These are phyloP conservation scores for Spizaetus ornatus DNA, from an alignment of 2,113 vertebrate genomes.

Conservation along the genomic window DNA sequence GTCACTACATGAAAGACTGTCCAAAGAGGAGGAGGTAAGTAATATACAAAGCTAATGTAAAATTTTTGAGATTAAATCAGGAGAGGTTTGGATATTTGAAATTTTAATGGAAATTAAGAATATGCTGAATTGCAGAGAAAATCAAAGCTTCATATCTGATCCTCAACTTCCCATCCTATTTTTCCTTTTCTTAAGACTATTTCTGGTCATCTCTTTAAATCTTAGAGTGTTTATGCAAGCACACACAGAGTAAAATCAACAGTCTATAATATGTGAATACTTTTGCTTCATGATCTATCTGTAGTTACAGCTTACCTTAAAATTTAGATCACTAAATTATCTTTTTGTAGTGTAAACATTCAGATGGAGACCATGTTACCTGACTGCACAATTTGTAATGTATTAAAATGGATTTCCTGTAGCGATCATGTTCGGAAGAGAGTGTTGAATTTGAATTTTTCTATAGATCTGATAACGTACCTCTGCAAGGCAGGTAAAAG, in stretches of 20 bases:
- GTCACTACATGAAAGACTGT: conserved; percentile 99
- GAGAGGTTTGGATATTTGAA: background rate
- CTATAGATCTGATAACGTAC: background rate
- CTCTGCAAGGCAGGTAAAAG: background rate
- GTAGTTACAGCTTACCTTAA: background rate
- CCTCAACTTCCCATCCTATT: background rate
- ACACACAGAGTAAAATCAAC: background rate
- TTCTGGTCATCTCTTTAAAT: background rate
- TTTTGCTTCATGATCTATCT: background rate
- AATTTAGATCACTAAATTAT: background rate
- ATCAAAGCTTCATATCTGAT: background rate
- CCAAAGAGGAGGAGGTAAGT: conserved; percentile 93
- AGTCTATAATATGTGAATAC: background rate
- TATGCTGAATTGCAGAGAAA: background rate
- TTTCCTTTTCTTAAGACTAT: background rate
- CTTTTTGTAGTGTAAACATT: background rate
- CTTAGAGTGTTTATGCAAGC: background rate
- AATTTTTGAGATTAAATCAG: background rate
- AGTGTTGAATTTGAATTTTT: background rate
- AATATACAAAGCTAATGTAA: background rate
- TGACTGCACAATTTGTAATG: background rate
- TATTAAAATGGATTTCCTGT: background rate
- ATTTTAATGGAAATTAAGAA: background rate
- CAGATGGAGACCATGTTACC: background rate
- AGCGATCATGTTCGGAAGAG: background rate